Conservation (phyloP, 2,113 vertebrate genomes). For the Nesogale talazaci region DNA sequence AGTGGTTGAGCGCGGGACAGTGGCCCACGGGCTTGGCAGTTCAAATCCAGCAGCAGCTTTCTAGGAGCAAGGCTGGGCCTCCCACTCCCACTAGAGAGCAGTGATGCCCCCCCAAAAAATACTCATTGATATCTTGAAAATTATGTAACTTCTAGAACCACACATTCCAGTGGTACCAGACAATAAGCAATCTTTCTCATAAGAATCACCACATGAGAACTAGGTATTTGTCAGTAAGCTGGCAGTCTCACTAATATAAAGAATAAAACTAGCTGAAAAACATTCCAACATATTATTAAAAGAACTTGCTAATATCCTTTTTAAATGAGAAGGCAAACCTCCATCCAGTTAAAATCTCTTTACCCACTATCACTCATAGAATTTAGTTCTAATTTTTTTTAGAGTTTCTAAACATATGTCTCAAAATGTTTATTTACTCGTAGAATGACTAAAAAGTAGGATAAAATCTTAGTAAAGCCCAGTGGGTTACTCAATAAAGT, state of each 20-base stretch:
- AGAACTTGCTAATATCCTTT: neutral
- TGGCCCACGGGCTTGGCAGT: no score
- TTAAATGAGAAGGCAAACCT: neutral
- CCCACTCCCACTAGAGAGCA: no score
- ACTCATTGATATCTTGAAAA: no score
- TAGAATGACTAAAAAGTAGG: constrained; percentile 13
- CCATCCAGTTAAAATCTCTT: constrained; percentile 15
- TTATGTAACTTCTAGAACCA: no score
- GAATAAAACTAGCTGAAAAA: neutral
- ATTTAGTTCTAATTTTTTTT: constrained; percentile 42
- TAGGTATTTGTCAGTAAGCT: neutral
- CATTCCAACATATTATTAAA: neutral
- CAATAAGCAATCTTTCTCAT: no score
- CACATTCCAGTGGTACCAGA: no score
- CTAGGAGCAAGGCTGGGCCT: no score
- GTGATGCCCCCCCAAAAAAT: no score
- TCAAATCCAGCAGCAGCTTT: no score
- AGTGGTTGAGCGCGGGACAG: no score
- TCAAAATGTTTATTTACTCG: constrained; percentile 34
- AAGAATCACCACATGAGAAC: no score
- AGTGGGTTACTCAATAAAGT: constrained; percentile 26
- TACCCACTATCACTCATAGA: neutral
- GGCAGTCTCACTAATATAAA: neutral
- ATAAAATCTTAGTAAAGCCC: constrained; percentile 52
- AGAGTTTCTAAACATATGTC: constrained; percentile 19